Evolutionary conservation across 2,113 vertebrate genomes (phyloP).

Genomic region (Ondatra zibethicus): DNA sequence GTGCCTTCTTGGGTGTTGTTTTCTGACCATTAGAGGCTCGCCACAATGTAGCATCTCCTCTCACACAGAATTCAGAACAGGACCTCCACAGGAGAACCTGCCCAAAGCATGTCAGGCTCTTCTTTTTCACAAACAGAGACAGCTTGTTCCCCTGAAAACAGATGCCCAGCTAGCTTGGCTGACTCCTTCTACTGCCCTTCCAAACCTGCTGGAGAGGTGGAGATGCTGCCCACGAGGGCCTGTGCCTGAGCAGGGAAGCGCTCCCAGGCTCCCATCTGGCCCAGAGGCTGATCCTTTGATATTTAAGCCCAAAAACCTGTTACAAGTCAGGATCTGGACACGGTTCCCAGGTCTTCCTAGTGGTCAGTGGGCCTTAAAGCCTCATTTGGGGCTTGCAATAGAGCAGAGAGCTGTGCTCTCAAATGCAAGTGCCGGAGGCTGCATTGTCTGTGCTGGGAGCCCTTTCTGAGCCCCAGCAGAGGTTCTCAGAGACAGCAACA

Average conservation of each 20-base stretch:
- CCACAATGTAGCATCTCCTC: neutral
- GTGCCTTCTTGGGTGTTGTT: neutral
- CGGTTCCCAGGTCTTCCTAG: neutral
- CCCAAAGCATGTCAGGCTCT: neutral
- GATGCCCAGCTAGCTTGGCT: neutral
- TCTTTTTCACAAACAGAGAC: neutral
- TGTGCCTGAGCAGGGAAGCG: neutral
- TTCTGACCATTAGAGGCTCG: neutral
- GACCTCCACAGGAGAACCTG: neutral
- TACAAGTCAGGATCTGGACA: neutral
- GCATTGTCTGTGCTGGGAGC: neutral
- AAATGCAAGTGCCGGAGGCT: neutral
- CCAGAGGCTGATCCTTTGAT: neutral
- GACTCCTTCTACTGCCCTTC: neutral
- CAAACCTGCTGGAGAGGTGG: neutral
- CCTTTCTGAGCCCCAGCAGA: neutral
- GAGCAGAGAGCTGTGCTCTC: neutral
- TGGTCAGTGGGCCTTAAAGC: neutral
- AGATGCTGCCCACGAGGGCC: neutral
- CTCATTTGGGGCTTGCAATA: neutral
- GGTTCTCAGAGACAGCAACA: neutral
- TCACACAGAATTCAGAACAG: neutral
- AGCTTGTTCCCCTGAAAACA: neutral
- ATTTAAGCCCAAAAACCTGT: neutral
- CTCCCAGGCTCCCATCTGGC: neutral